These are phyloP conservation scores for Dolomedes plantarius DNA, from an alignment of 2,888 invertebrate species.

Conservation along the genomic window DNA sequence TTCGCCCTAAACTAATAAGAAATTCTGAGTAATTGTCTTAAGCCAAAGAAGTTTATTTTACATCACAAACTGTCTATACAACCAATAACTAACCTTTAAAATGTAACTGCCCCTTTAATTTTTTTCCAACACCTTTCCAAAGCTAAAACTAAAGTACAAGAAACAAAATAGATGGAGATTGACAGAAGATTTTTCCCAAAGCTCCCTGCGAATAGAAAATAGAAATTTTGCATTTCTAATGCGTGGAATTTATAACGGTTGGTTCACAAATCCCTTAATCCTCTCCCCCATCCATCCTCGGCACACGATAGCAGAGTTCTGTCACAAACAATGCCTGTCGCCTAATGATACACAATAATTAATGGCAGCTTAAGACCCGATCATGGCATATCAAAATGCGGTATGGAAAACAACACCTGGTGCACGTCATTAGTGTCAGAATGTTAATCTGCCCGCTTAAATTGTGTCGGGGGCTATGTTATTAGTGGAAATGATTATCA, in stretches of 20 bases:
- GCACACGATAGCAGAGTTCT: neutral
- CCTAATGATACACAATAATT: constrained; percentile 12
- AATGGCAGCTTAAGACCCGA: constrained; percentile 9
- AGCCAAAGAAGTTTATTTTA: too few species aligned
- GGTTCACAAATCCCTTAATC: constrained; percentile 61
- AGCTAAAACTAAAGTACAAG: too few species aligned
- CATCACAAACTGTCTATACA: too few species aligned
- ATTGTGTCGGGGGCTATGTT: neutral
- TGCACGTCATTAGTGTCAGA: constrained; percentile 16
- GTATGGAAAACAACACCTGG: constrained; percentile 16
- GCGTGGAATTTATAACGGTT: constrained; percentile 34
- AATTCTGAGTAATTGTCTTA: too few species aligned
- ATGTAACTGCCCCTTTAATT: too few species aligned
- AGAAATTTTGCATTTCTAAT: constrained; percentile 45
- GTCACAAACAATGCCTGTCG: constrained; percentile 11
- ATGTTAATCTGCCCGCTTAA: constrained; percentile 9
- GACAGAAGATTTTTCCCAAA: too few species aligned
- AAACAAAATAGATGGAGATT: too few species aligned
- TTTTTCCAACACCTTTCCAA: too few species aligned
- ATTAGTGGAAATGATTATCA: constrained; percentile 2
- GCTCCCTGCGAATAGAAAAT: too few species aligned
- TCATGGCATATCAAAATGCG: constrained; percentile 3
- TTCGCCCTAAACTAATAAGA: too few species aligned
- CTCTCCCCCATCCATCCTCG: neutral
- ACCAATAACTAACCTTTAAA: too few species aligned